Conservation (phyloP, 2,797 vertebrate species). For the Psittacula derbiana region DNA sequence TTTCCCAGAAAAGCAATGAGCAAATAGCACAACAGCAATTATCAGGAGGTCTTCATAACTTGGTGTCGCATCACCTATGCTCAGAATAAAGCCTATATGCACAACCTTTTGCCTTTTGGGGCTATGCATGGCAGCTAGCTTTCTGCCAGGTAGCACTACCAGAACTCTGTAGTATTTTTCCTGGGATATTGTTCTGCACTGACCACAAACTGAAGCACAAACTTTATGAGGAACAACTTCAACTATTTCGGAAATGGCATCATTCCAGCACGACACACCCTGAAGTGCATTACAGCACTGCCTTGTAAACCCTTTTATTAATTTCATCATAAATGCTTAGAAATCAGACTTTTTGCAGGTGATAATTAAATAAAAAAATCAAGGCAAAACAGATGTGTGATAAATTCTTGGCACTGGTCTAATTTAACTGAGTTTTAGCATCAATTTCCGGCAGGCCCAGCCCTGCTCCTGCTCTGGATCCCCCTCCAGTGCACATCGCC, state of each 20-base stretch:
- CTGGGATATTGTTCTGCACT: not conserved
- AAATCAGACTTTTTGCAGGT: conserved; percentile 59
- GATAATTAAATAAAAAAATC: conserved; percentile 63
- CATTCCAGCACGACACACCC: conserved; percentile 41
- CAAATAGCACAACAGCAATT: not conserved
- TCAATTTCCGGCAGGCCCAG: not conserved
- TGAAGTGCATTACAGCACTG: conserved; percentile 32
- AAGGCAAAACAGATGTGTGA: conserved; percentile 49
- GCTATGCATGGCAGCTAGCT: not conserved
- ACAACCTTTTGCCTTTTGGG: not conserved
- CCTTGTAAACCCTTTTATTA: conserved; percentile 50
- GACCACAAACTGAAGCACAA: conserved; percentile 45
- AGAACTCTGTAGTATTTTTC: not conserved
- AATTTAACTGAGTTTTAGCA: conserved; percentile 9
- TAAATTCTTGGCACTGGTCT: conserved; percentile 27
- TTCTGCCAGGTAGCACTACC: not conserved
- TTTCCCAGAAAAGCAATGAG: not conserved
- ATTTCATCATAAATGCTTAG: conserved; percentile 55
- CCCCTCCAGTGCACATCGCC: not conserved
- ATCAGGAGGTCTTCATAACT: not conserved
- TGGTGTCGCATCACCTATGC: not conserved
- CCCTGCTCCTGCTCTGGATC: conserved; percentile 2
- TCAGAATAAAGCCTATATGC: not conserved
- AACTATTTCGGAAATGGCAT: conserved; percentile 4
- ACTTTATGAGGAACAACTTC: conserved; percentile 43